These are phyloP conservation scores for Aurelia coerulea DNA, from an alignment of 30 jellyfish, hydroid and myxozoan genomes.

Conservation along the genomic window DNA sequence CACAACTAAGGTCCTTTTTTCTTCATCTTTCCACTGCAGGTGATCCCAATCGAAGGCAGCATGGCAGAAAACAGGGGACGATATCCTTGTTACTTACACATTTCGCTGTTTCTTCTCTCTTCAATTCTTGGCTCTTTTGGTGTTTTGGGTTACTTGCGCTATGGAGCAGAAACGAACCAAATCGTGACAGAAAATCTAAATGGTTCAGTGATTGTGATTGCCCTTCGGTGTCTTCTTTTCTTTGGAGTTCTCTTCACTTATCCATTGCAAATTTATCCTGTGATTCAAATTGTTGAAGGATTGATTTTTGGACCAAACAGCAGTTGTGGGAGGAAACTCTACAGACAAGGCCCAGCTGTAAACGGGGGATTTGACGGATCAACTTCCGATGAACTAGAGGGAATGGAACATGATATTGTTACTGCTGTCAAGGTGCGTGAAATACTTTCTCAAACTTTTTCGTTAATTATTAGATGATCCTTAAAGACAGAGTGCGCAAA, in stretches of 20 bases:
- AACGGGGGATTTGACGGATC: constrained; percentile 36
- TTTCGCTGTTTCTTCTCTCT: constrained; percentile 75
- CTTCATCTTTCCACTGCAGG: constrained; percentile 47
- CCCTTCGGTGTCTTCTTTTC: constrained; percentile 82
- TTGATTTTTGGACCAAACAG: constrained; percentile 60
- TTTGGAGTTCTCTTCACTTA: constrained; percentile 96
- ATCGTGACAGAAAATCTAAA: constrained; percentile 87
- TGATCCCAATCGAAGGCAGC: constrained; percentile 99
- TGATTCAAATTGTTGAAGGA: constrained; percentile 84
- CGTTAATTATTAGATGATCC: too few species aligned
- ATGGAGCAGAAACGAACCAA: constrained; percentile 92
- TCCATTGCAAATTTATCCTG: constrained; percentile 97
- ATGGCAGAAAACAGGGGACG: constrained; percentile 96
- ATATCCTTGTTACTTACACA: constrained; percentile 91
- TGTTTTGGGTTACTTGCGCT: constrained; percentile 83
- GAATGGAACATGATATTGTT: neutral
- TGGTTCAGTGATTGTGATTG: constrained; percentile 74
- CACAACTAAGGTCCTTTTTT: neutral
- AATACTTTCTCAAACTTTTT: too few species aligned
- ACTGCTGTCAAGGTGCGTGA: neutral
- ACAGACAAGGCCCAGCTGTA: constrained; percentile 30
- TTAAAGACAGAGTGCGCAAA: too few species aligned
- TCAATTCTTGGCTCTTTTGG: constrained; percentile 92
- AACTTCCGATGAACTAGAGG: neutral
- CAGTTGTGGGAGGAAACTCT: constrained; percentile 14